phyloP scores from a whole-genome alignment of 2,888 invertebrate species.

The Unio pictorum region DNA sequence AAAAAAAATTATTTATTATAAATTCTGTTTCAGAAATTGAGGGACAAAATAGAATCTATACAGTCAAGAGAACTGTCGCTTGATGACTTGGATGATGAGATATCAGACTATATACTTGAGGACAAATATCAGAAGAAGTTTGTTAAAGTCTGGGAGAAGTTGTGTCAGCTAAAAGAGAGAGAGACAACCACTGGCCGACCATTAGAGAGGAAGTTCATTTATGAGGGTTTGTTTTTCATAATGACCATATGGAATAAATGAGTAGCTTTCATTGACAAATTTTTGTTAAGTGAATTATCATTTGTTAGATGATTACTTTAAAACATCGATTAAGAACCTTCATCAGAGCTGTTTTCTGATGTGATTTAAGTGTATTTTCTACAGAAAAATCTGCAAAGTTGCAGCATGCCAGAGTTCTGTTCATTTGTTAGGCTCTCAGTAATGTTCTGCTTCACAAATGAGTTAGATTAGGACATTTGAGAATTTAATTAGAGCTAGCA shows the following conservation, averaged over 20 bases:
- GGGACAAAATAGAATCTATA: slow-evolving; percentile 79
- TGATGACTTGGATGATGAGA: slow-evolving; percentile 81
- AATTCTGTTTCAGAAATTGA: slow-evolving; percentile 73
- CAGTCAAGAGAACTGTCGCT: slow-evolving; percentile 79
- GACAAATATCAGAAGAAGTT: slow-evolving; percentile 75
- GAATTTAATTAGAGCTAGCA: no score
- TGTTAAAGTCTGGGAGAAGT: slow-evolving; percentile 66
- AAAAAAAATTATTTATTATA: background rate
- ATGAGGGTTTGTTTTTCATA: slow-evolving; percentile 47
- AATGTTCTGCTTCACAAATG: no score
- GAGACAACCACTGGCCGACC: slow-evolving; percentile 56
- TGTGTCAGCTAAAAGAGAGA: slow-evolving; percentile 75
- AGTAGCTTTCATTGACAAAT: no score
- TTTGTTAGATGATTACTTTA: no score
- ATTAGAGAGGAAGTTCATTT: slow-evolving; percentile 59
- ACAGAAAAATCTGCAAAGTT: no score
- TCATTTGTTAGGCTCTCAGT: no score
- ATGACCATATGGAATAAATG: background rate
- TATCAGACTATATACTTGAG: slow-evolving; percentile 81
- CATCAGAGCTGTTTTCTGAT: no score
- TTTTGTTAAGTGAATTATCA: no score
- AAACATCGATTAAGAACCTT: no score
- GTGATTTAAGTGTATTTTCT: no score
- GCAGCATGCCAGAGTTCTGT: no score
- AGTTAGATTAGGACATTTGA: no score